Percentiles rank a stretch among this genome's conserved stretches.
These are phyloP conservation scores for Watsonalla binaria DNA, from an alignment of 2,888 invertebrate species.

Conservation along the genomic window DNA sequence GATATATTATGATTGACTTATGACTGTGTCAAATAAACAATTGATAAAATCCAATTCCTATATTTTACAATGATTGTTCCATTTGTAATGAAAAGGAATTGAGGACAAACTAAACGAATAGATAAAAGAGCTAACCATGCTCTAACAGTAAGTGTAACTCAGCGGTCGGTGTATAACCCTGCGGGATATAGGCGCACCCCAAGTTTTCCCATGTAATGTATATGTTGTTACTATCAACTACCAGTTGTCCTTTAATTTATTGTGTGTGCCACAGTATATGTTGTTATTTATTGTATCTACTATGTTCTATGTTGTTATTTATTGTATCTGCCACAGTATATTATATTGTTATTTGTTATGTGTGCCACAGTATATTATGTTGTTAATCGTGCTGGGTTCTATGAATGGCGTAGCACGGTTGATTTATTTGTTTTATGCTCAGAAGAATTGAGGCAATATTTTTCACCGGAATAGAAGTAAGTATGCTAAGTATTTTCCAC, in stretches of 20 bases:
- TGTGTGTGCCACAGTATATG: not conserved
- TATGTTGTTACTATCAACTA: conserved; percentile 9
- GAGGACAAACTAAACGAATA: not conserved
- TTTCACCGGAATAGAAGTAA: not conserved
- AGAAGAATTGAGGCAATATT: not conserved
- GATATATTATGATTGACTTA: no score
- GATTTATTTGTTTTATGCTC: not conserved
- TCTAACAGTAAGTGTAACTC: conserved; percentile 4
- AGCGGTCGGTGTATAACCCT: conserved; percentile 11
- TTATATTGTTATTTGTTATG: conserved; percentile 3
- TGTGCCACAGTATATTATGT: not conserved
- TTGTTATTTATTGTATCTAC: no score
- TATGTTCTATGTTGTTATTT: not conserved
- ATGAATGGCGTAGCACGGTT: not conserved
- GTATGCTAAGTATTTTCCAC: no score
- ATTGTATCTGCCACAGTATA: no score
- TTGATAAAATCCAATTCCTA: no score
- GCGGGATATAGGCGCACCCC: conserved; percentile 7
- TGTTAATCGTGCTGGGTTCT: not conserved
- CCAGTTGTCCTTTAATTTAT: conserved; percentile 6
- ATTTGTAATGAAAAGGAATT: no score
- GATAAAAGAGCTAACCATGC: not conserved
- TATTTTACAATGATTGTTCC: no score
- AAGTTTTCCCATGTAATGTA: conserved; percentile 13
- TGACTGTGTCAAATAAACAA: no score